Evolutionary conservation across 2,797 vertebrate genomes (phyloP).

Genomic region (Platalea minor): DNA sequence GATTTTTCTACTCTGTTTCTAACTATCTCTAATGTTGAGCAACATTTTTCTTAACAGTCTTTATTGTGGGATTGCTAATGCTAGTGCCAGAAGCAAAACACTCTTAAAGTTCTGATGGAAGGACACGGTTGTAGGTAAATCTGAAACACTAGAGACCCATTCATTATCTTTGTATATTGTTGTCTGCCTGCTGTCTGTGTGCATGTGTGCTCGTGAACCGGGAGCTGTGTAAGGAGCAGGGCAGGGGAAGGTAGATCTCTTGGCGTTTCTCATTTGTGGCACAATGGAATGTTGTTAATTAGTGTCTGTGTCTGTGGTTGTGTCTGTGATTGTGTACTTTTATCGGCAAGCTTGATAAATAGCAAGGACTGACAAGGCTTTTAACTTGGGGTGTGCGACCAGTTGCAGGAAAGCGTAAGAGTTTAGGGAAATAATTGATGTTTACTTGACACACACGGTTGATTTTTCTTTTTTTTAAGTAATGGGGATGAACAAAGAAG

Average conservation of each 20-base stretch:
- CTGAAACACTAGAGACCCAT: conserved; percentile 66
- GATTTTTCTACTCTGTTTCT: conserved; percentile 43
- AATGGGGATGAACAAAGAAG: neutral
- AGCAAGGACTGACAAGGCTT: neutral
- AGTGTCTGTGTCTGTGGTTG: conserved; percentile 64
- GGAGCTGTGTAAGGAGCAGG: conserved; percentile 43
- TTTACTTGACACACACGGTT: neutral
- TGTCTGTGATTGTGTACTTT: conserved; percentile 57
- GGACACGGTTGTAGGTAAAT: conserved; percentile 72
- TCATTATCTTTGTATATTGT: conserved; percentile 61
- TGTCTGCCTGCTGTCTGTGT: conserved; percentile 69
- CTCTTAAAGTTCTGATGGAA: conserved; percentile 72
- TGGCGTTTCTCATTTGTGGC: conserved; percentile 60
- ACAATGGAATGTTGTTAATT: conserved; percentile 61
- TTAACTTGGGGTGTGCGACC: neutral
- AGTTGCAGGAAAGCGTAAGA: neutral
- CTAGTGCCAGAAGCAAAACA: conserved; percentile 72
- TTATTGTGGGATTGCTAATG: conserved; percentile 71
- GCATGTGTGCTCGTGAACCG: conserved; percentile 64
- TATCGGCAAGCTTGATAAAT: conserved; percentile 35
- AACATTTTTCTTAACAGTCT: conserved; percentile 74
- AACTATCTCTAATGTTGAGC: conserved; percentile 70
- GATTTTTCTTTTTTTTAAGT: neutral
- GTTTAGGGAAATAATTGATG: neutral
- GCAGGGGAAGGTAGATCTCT: conserved; percentile 1